Base-by-base conservation (phyloP, 2,113 vertebrate species). In the Neogale vison region DNA sequence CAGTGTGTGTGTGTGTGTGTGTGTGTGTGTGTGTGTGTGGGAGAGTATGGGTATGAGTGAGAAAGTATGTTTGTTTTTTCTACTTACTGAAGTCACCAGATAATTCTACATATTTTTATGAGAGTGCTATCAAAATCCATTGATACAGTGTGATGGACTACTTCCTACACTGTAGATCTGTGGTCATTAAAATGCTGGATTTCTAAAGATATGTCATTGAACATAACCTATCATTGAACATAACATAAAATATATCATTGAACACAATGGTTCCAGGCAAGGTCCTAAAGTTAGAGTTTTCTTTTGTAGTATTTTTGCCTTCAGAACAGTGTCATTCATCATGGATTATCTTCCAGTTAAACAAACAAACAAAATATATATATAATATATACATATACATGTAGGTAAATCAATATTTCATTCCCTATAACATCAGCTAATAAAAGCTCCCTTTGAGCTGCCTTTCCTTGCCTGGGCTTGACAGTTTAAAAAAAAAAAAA, bases 191-290 rank as follows among this genome's bases (percentile, higher is more conserved):
- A 95, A 88, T 7, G 15, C n/a, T 88, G 10, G 3, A 45, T 67
- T 97, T 96, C 95, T 89, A 95, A 96, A 96, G 59, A 87, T 72
- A 74, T 15, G 26, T 83, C 65, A 76, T 47, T 34, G 18, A 52
- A 55, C 13, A 4, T 29, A 91, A 80, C 14, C 69, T 15, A 31
- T 83, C 65, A 76, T 47, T 34, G 18, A 52, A 55, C 13, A 4
- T 29, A 91, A 80, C 14, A 42, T 42, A 5, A 42, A 65, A 86
- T 72, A 72, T 18, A 31, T 82, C 65, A 74, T 47, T 34, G 18
- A 52, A 55, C 13, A 4, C 34, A 88, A 80, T 9, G 67, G 24
- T 61, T 88, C 1, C 71, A 77, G 55, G 13, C 67, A 69, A 87
- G 21, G 47, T 91, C 20, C 31, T 59, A 3, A 87, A 36, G 15